A percentile compares a stretch with the other conserved stretches of the same genome.
Evolutionary conservation across 1,140 invertebrate genomes (phyloP).

Genomic region (Monochamus saltuarius): DNA sequence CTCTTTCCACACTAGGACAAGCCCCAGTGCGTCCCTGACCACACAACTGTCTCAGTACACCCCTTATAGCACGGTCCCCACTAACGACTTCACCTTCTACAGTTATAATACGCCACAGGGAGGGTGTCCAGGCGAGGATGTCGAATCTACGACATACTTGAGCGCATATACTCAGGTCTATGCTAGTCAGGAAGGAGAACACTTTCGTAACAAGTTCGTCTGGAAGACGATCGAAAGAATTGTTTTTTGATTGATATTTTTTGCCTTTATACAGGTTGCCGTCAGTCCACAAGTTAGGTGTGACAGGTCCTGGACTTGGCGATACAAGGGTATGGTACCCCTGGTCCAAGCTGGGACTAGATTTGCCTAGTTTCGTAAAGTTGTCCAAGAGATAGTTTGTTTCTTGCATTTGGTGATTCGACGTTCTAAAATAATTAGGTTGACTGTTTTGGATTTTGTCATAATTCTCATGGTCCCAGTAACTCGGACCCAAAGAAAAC

Average conservation of each 20-base stretch:
- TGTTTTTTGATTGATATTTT: constrained; percentile 46
- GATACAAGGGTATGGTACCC: constrained; percentile 74
- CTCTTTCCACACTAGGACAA: constrained; percentile 62
- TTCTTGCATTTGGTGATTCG: constrained; percentile 34
- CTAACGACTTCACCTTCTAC: constrained; percentile 65
- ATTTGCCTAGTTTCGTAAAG: constrained; percentile 52
- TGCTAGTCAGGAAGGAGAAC: constrained; percentile 74
- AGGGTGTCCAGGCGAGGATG: constrained; percentile 77
- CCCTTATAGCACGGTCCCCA: constrained; percentile 69
- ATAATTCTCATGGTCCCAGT: constrained; percentile 48
- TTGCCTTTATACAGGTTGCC: constrained; percentile 43
- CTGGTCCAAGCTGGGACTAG: constrained; percentile 66
- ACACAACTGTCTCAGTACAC: constrained; percentile 62
- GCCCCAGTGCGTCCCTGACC: constrained; percentile 59
- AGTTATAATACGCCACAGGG: constrained; percentile 71
- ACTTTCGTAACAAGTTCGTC: constrained; percentile 63
- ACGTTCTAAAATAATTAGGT: constrained; percentile 24
- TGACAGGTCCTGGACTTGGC: constrained; percentile 50
- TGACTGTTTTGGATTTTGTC: constrained; percentile 29
- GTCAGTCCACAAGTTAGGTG: constrained; percentile 43
- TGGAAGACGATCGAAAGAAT: constrained; percentile 56
- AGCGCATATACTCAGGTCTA: constrained; percentile 75
- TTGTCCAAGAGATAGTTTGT: constrained; percentile 50
- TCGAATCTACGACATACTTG: constrained; percentile 82
- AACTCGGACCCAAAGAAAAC: constrained; percentile 43